Conservation (phyloP, 2,113 vertebrate species). For the Ciconia maguari region DNA sequence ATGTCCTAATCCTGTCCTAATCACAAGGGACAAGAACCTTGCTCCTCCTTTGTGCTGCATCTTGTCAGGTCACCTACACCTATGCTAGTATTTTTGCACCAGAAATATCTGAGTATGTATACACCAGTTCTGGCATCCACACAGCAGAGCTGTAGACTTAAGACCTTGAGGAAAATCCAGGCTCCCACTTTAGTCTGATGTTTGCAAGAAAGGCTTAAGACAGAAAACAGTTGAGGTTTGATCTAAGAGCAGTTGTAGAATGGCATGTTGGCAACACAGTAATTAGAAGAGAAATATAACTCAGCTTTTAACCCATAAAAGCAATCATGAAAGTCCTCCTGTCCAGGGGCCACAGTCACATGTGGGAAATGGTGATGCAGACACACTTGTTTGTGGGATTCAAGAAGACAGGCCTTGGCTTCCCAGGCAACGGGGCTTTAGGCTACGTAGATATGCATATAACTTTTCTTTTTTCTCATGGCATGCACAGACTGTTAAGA, state of each 20-base stretch:
- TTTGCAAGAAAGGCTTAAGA: not conserved
- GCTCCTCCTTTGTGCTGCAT: not conserved
- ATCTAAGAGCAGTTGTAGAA: not conserved
- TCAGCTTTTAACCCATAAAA: not conserved
- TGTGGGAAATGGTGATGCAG: not conserved
- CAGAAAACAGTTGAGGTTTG: not conserved
- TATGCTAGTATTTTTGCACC: not conserved
- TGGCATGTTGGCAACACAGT: not conserved
- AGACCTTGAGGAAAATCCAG: not conserved
- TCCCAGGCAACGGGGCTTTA: not conserved
- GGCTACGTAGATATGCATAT: not conserved
- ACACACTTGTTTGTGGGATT: not conserved
- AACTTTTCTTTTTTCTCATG: not conserved
- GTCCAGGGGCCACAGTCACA: not conserved
- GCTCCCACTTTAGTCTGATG: not conserved
- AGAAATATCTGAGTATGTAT: not conserved
- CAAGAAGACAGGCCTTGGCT: not conserved
- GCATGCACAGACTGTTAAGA: not conserved
- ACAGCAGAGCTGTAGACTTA: not conserved
- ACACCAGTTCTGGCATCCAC: not conserved
- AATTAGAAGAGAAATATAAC: not conserved
- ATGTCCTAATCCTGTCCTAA: not conserved
- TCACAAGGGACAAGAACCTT: not conserved
- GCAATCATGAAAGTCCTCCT: not conserved
- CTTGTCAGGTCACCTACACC: not conserved